These are phyloP conservation scores for Nysson spinosus DNA, from an alignment of 2,888 invertebrate genomes.

Conservation along the genomic window DNA sequence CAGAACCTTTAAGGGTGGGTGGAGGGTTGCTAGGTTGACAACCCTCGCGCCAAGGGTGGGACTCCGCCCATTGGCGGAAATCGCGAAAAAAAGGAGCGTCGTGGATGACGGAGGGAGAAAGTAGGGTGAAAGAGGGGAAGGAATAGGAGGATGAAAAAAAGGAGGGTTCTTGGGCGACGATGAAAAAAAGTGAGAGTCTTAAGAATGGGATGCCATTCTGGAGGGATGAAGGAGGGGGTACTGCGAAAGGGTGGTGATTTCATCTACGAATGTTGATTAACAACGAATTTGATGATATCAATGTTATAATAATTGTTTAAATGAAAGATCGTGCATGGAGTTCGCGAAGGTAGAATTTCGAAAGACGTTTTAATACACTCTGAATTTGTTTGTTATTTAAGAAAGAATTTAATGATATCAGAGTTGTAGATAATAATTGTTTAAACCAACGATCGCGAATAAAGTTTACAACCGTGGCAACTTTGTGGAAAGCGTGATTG, in stretches of 20 bases:
- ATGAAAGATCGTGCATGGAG: no score
- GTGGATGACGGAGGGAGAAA: background rate
- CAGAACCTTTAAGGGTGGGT: constrained; percentile 63
- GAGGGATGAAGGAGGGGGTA: constrained; percentile 5
- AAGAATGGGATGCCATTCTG: background rate
- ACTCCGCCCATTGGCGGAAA: constrained; percentile 69
- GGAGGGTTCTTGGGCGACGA: background rate
- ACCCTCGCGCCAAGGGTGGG: constrained; percentile 59
- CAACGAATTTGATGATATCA: constrained; percentile 43
- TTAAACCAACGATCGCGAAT: no score
- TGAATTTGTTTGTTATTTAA: no score
- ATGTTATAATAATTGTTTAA: no score
- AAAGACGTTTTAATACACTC: no score
- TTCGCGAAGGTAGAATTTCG: no score
- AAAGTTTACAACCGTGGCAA: no score
- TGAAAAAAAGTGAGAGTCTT: background rate
- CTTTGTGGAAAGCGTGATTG: background rate
- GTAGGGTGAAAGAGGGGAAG: constrained; percentile 1
- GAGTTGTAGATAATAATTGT: no score
- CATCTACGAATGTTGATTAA: constrained; percentile 52
- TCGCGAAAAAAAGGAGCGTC: constrained; percentile 57
- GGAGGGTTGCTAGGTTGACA: constrained; percentile 65
- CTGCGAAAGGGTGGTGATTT: constrained; percentile 24
- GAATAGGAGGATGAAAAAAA: background rate
- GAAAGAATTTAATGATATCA: no score